Evolutionary conservation across 2,113 vertebrate species (phyloP).

Genomic region (Poicephalus meyeri): DNA sequence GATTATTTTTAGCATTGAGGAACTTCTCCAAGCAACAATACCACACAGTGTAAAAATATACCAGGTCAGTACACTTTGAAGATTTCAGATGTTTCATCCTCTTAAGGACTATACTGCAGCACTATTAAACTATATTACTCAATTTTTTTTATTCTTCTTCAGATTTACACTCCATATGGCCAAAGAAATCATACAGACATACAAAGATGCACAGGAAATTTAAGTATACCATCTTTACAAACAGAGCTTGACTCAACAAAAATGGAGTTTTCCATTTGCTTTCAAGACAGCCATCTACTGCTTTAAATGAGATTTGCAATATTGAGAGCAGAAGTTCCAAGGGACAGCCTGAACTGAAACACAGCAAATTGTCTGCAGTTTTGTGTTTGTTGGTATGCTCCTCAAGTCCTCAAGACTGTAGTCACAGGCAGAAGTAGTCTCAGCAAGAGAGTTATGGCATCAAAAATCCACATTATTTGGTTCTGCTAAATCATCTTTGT

Average conservation of each 20-base stretch:
- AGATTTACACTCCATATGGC: not conserved
- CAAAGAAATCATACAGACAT: not conserved
- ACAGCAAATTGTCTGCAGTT: not conserved
- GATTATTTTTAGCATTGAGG: constrained; percentile 46
- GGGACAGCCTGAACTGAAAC: not conserved
- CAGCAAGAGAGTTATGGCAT: not conserved
- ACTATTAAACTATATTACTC: not conserved
- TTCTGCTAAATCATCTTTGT: not conserved
- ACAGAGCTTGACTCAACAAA: not conserved
- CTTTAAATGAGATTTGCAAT: not conserved
- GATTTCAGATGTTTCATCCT: constrained; percentile 39
- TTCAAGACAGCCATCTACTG: not conserved
- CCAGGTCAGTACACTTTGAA: constrained; percentile 15
- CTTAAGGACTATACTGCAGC: not conserved
- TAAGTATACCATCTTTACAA: not conserved
- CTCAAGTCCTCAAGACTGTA: not conserved
- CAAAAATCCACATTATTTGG: not conserved
- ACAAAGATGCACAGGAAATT: not conserved
- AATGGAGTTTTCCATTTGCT: not conserved
- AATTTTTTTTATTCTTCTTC: not conserved
- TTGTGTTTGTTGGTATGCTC: not conserved
- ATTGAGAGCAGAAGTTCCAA: not conserved
- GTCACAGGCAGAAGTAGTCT: not conserved
- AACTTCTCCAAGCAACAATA: constrained; percentile 64
- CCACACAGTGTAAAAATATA: constrained; percentile 52